Evolutionary conservation across 2,888 invertebrate genomes (phyloP).

Genomic region (Abrostola triplasia): DNA sequence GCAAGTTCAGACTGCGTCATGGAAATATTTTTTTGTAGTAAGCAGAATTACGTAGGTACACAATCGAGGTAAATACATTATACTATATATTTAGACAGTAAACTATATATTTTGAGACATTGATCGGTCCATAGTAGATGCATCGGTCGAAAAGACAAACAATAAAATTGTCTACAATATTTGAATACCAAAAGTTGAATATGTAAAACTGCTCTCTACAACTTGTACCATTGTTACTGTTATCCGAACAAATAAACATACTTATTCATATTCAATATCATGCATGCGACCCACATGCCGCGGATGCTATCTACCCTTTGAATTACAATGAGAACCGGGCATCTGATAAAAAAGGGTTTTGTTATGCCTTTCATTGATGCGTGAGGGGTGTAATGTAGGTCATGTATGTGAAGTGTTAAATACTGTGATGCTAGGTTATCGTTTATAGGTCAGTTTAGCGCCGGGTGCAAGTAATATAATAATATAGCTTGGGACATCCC

Average conservation of each 20-base stretch:
- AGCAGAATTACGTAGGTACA: no score
- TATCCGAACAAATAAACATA: not conserved
- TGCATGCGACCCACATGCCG: conserved; percentile 1
- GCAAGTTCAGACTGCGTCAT: no score
- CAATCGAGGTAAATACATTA: no score
- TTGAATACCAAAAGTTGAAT: not conserved
- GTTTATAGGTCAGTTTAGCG: conserved; percentile 15
- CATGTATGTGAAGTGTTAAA: conserved; percentile 7
- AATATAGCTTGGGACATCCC: no score
- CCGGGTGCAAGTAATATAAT: not conserved
- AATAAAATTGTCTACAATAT: no score
- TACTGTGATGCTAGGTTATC: conserved; percentile 6
- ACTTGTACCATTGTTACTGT: not conserved
- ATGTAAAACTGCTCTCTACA: not conserved
- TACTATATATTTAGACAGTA: no score
- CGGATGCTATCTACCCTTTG: conserved; percentile 17
- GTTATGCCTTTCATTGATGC: conserved; percentile 7
- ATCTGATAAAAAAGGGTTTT: conserved; percentile 5
- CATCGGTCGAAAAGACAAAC: no score
- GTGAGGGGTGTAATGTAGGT: conserved; percentile 33
- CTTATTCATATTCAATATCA: not conserved
- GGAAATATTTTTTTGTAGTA: no score
- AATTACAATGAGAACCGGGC: not conserved
- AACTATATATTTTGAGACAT: no score
- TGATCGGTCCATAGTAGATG: no score